phyloP scores from a whole-genome alignment of 2,797 vertebrate genomes.

The Phyllotis vaccarum region DNA sequence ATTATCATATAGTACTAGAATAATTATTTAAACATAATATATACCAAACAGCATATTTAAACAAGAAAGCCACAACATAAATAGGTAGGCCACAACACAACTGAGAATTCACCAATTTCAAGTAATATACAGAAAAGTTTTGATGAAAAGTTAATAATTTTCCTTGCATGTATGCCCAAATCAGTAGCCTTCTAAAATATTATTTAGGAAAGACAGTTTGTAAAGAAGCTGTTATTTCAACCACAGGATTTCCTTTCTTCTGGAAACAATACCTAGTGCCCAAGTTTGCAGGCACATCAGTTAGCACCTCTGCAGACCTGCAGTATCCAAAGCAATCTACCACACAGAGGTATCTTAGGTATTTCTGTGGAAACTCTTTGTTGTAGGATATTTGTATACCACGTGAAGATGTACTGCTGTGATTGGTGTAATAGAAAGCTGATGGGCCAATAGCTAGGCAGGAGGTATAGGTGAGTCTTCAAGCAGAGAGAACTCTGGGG shows the following conservation, averaged over 20 bases:
- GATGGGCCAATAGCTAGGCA: neutral
- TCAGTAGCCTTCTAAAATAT: neutral
- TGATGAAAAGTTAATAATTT: constrained; percentile 19
- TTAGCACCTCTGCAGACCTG: neutral
- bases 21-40: constrained; percentile 10
- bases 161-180: neutral
- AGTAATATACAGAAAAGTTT: constrained; percentile 13
- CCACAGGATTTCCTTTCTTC: neutral
- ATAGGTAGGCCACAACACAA: neutral
- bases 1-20: neutral
- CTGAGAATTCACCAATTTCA: constrained; percentile 23
- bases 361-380: constrained; percentile 31
- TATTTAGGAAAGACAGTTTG: neutral
- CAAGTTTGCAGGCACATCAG: constrained; percentile 22
- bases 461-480: neutral
- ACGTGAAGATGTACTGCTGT: neutral
- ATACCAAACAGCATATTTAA: neutral
- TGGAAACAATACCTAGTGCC: constrained; percentile 12
- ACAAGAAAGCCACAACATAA: constrained; percentile 12
- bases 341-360: constrained; percentile 31
- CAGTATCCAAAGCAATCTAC: neutral
- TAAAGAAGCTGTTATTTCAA: constrained; percentile 16
- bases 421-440: neutral
- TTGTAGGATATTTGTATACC: neutral
- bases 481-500: neutral